Base-by-base conservation (phyloP, 1,140 invertebrate species). In the Paralvinella palmiformis region DNA sequence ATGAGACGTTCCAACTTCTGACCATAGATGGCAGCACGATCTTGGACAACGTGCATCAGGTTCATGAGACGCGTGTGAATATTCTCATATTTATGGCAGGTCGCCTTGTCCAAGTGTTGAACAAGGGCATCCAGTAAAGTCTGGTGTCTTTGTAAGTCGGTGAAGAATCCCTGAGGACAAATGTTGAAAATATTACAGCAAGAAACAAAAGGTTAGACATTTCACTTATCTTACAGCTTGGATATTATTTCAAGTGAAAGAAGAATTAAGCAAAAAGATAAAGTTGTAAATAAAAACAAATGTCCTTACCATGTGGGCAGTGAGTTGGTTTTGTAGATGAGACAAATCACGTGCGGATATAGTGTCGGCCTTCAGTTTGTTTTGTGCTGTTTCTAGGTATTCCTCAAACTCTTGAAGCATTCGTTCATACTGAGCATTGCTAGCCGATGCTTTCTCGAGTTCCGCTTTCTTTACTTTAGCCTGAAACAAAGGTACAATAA, bases 391-490 rank as follows among this genome's bases (percentile, higher is more conserved):
- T 32, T 75, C 73, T 50, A 80, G 64, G 65, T 78, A 77, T 33
- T 75, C 71, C 22, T 70, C 70, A 56, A 73, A 79, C 41, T 79
- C 78, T 17, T 73, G 64, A 31, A 80, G 62, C 65, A 80, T 68
- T 62, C 76, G 75, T 65, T 78, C 73, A 69, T 79, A 80, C 69
- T 80, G 79, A 31, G 72, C 73, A 64, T 78, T 73, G 2, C 72
- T 67, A 17, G 72, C 73, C 33, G 71, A 66, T 6, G 72, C 76
- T 53, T 73, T 68, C 53, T 71, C 65, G 27, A 77, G 63, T 22
- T 67, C 67, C 22, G 72, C 72, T 57, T 75, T 76, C 44, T 72
- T 72, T 63, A 77, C 75, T 62, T 69, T 69, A n/a, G 73, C 73
- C 77, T 78, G 52, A 50, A 68, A 59, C 31, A 24, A 48, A 22